Evolutionary conservation across 2,797 vertebrate species (phyloP), one percentile per base, ranked within the genome.

Genomic region (Carapus acus): DNA sequence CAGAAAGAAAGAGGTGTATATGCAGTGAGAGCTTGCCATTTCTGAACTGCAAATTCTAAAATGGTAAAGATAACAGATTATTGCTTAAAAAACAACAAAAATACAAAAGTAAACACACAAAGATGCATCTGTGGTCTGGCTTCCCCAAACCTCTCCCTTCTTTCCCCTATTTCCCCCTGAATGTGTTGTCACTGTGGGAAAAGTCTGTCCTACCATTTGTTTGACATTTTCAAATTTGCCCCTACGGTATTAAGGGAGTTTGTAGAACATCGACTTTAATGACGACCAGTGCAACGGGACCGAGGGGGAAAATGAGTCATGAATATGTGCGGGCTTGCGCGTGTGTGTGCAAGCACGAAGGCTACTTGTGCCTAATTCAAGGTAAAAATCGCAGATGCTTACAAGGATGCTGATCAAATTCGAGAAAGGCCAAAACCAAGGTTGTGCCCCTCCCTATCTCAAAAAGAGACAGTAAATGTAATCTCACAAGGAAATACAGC

Each of bases 301-400:
- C 55, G 43, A 29, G 63, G 59, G 66, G 58, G 58, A 56, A 62
- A 71, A 49, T 46, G 23, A 61, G 73, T 71, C 58, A 46, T 82
- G 69, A 82, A 83, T 81, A 80, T 73, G 73, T 67, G 65, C 58
- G 21, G 4, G 24, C 9, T 4, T 27, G 24, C 9, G 9, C 9
- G 24, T 27, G 24, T 27, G 24, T 27, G 24, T 0, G 23, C 13
- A 22, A 43, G 19, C 39, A 23, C 41, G 36, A 7, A 36, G n/a
- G 39, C 47, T 2, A 37, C 5, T 13, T 34, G 49, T 27, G 21
- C 63, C 62, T 60, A 62, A 77, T 73, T 75, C 74, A 83, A 82
- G 74, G 80, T 80, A 80, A 84, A n/a, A 75, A 82, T 73, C 81
- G 62, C 53, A 54, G 58, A 44, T 27, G 9, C 24, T 43, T 38